Conservation (phyloP, 2,113 vertebrate genomes). For the Gila orcuttii region DNA sequence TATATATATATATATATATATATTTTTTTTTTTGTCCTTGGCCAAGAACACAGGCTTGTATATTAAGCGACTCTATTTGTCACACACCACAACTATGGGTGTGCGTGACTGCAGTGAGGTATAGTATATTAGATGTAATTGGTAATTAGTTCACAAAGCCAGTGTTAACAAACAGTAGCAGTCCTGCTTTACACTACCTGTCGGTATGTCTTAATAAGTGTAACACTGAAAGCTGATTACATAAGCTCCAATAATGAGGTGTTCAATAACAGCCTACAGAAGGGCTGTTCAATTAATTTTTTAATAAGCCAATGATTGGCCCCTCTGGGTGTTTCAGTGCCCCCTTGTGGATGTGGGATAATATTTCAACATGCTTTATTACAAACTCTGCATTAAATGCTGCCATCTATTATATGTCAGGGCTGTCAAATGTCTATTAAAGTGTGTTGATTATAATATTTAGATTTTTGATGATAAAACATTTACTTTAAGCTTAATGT, state of each 20-base stretch:
- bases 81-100: not conserved
- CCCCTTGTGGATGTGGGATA: conserved; percentile 55
- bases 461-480: not conserved
- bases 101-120: not conserved
- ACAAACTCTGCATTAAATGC: not conserved
- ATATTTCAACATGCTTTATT: conserved; percentile 25
- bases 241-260: conserved; percentile 62
- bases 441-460: not conserved
- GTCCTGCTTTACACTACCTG: conserved; percentile 26
- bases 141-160: conserved; percentile 20
- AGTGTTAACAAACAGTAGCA: not conserved
- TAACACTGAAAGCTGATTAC: conserved; percentile 47
- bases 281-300: conserved; percentile 42
- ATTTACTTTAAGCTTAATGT: not conserved
- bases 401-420: not conserved
- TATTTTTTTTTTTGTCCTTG: not conserved
- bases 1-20: not conserved
- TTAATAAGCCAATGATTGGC: conserved; percentile 40
- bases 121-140: conserved; percentile 26
- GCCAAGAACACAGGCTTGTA: not conserved
- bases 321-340: conserved; percentile 41
- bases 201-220: conserved; percentile 23
- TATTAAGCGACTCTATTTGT: not conserved
- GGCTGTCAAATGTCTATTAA: not conserved
- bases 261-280: conserved; percentile 52